Evolutionary conservation across 2,888 invertebrate genomes (phyloP), one percentile per base, ranked within the genome.

Genomic region (Caenorhabditis sinica): DNA sequence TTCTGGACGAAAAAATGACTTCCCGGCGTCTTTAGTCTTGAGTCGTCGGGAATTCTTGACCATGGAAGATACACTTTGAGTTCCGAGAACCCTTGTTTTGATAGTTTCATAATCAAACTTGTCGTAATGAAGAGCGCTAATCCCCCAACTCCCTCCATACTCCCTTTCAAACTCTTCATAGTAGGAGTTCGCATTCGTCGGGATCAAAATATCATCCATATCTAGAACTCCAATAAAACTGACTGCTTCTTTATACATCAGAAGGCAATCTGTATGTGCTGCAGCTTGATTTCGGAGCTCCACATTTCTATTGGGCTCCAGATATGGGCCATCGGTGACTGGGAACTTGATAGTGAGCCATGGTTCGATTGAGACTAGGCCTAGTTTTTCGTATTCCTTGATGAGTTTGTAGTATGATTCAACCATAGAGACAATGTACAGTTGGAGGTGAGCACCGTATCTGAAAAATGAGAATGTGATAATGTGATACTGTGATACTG

Each of bases 201-300:
- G 88, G 28, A 88, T 84, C n/a, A 88, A 28, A 53, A 88, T 82
- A 45, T 88, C 88, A 65, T 88, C 88, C 77, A 88, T 76, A 53
- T 88, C 88, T 15, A 88, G 68, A 43, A 88, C 83, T 11, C 82
- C 83, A 36, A 88, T 80, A 65, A 83, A 88, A n/a, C 76, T 58
- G 0, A 85, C 86, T 1, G 76, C 66, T 69, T 88, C 84, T 68
- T 88, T 88, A 53, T 88, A 87, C 71, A 86, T 85, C 6, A 88
- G 74, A 5, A 88, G 56, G 60, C 88, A 88, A 51, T 88, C 88
- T 6, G 87, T 86, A 69, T 88, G 88, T 3, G 87, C 86, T 5
- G 87, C 87, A 1, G 87, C 87, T 72, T 88, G 88, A 60, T 85
- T 88, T 58, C 88, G 45, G 13, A 88, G 77, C 56, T 88, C 88